A percentile compares a stretch with the other conserved stretches of the same genome.
phyloP scores from a whole-genome alignment of 30 jellyfish, hydroid and myxozoan genomes.

The Thelohanellus kitauei region DNA sequence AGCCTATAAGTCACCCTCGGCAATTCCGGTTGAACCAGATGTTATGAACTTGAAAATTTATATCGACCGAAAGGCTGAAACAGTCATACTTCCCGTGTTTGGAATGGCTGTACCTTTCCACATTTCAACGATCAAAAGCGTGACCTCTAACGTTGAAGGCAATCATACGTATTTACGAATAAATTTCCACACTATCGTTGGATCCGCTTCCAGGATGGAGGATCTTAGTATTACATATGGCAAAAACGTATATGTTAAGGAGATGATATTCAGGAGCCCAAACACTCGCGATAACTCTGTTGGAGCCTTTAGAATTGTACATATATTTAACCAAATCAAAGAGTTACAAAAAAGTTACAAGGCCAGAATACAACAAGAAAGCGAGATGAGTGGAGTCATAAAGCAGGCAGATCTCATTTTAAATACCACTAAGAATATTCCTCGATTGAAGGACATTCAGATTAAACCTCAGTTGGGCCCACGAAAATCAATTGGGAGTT shows the following conservation, averaged over 20 bases:
- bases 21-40: slow-evolving; percentile 43
- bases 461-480: slow-evolving; percentile 17
- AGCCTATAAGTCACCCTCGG: slow-evolving; percentile 41
- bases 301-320: slow-evolving; percentile 21
- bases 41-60: slow-evolving; percentile 49
- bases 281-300: slow-evolving; percentile 38
- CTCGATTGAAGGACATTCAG: slow-evolving; percentile 41
- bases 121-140: slow-evolving; percentile 70
- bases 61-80: slow-evolving; percentile 31
- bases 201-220: slow-evolving; percentile 10
- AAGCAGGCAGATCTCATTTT: slow-evolving; percentile 62
- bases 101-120: slow-evolving; percentile 92
- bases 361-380: slow-evolving; percentile 77
- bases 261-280: slow-evolving; percentile 57
- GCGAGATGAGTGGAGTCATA: slow-evolving; percentile 63
- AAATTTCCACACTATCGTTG: slow-evolving; percentile 80
- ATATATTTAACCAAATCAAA: slow-evolving; percentile 40
- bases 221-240: not conserved
- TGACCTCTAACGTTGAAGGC: slow-evolving; percentile 75
- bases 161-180: slow-evolving; percentile 55
- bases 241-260: not conserved
- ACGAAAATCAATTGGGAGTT: slow-evolving; percentile 11
- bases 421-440: slow-evolving; percentile 32
- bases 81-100: slow-evolving; percentile 47
- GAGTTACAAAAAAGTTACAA: slow-evolving; percentile 75